These are phyloP conservation scores for Pachydiplax longipennis DNA, from an alignment of 2,888 invertebrate species.

Conservation along the genomic window DNA sequence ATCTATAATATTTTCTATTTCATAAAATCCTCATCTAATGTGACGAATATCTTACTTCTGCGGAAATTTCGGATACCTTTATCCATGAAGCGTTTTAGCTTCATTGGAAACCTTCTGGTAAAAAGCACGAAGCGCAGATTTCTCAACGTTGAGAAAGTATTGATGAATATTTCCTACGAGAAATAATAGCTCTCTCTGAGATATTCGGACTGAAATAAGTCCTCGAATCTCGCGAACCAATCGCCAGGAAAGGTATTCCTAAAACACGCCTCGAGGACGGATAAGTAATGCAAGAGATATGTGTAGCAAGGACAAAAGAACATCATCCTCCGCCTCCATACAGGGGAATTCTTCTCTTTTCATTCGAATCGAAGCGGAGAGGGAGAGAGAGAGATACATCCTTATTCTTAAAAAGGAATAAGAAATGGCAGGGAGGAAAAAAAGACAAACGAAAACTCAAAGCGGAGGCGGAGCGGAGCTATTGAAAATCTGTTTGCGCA, in stretches of 20 bases:
- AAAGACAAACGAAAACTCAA: background rate
- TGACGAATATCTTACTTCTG: no score
- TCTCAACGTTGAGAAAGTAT: no score
- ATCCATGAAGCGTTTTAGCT: no score
- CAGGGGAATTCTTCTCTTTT: background rate
- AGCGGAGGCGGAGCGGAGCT: background rate
- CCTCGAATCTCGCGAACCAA: background rate
- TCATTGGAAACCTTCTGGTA: no score
- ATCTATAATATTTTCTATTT: no score
- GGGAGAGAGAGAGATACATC: background rate
- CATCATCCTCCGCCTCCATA: background rate
- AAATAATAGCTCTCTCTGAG: background rate
- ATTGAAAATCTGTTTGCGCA: slow-evolving; percentile 41
- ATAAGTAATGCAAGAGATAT: background rate
- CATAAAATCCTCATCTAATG: no score
- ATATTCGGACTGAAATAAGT: background rate
- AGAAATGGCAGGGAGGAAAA: background rate
- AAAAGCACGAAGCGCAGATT: no score
- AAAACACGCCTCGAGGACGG: background rate
- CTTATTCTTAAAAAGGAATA: background rate
- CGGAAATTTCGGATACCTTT: no score
- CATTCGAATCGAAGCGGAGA: background rate
- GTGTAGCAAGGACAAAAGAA: background rate
- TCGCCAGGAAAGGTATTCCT: background rate
- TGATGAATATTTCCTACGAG: background rate